A percentile compares a stretch with the other conserved stretches of the same genome.
Evolutionary conservation across 2,888 invertebrate genomes (phyloP).

Genomic region (Meteorus cinctellus): DNA sequence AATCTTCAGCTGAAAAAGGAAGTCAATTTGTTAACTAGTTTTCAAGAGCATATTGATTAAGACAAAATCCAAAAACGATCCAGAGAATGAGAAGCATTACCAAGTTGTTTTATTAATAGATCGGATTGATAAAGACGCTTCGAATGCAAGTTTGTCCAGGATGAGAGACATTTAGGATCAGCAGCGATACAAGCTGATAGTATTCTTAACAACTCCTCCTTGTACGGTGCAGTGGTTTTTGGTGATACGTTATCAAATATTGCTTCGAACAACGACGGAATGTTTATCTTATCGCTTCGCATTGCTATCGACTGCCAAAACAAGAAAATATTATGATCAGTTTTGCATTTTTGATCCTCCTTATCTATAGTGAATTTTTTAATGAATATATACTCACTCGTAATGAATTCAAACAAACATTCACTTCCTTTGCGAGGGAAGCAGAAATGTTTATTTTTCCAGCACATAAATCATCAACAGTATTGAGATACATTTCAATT

Average conservation of each 20-base stretch:
- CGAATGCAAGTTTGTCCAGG: conserved; percentile 81
- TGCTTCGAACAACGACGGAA: conserved; percentile 77
- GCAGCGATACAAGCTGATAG: conserved; percentile 78
- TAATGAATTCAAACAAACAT: conserved; percentile 75
- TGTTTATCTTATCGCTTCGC: conserved; percentile 69
- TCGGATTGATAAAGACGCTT: conserved; percentile 81
- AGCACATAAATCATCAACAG: conserved; percentile 78
- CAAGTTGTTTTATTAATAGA: conserved; percentile 76
- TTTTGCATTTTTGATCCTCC: not conserved
- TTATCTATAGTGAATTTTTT: conserved; percentile 17
- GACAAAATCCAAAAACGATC: not conserved
- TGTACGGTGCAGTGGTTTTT: conserved; percentile 74
- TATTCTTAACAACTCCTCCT: conserved; percentile 77
- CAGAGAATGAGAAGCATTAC: conserved; percentile 53
- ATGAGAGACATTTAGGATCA: conserved; percentile 79
- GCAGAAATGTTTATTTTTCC: conserved; percentile 77
- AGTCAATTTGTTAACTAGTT: conserved; percentile 51
- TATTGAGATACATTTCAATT: conserved; percentile 77
- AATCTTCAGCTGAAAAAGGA: conserved; percentile 69
- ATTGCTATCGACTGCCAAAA: conserved; percentile 63
- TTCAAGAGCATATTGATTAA: not conserved
- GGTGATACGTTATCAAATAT: conserved; percentile 79
- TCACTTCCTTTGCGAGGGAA: conserved; percentile 76
- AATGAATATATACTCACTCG: conserved; percentile 73
- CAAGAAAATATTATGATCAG: conserved; percentile 44